phyloP scores from a whole-genome alignment of 1,140 invertebrate species.

The Solenopsis fugax region DNA sequence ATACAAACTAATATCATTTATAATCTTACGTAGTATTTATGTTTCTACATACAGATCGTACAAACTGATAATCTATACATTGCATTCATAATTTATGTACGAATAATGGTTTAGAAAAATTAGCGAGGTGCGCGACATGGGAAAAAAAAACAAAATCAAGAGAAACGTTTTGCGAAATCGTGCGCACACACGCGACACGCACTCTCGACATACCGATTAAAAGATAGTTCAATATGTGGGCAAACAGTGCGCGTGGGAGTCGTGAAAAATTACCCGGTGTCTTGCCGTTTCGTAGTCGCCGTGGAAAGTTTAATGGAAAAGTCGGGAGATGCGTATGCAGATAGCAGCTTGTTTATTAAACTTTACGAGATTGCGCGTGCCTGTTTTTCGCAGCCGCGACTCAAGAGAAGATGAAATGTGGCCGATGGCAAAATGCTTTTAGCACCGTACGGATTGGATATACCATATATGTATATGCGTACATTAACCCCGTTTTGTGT shows the following conservation, averaged over 20 bases:
- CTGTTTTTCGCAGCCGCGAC: conserved; percentile 24
- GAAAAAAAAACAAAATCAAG: neutral
- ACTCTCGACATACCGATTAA: conserved; percentile 58
- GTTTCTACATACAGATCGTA: neutral
- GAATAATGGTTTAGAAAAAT: neutral
- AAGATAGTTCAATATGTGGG: conserved; percentile 58
- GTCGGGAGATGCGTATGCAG: conserved; percentile 45
- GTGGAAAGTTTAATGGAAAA: conserved; percentile 68
- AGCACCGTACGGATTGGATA: neutral
- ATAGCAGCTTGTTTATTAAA: conserved; percentile 66
- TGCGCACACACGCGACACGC: conserved; percentile 6
- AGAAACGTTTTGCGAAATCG: conserved; percentile 27
- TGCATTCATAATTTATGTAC: conserved; percentile 11
- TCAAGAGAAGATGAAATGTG: conserved; percentile 65
- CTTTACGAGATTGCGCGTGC: conserved; percentile 59
- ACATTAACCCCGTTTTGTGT: conserved; percentile 28
- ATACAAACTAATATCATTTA: neutral
- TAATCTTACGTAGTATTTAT: neutral
- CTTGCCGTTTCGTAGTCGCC: neutral
- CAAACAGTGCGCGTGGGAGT: conserved; percentile 55
- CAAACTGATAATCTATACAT: conserved; percentile 1
- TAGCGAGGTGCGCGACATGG: neutral
- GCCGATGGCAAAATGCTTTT: conserved; percentile 32
- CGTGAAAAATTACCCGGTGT: conserved; percentile 30
- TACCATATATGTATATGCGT: neutral